A percentile compares a stretch with the other conserved stretches of the same genome.
These are phyloP conservation scores for Quadroppia sp. DNA, from an alignment of 2,888 invertebrate species.

Conservation along the genomic window DNA sequence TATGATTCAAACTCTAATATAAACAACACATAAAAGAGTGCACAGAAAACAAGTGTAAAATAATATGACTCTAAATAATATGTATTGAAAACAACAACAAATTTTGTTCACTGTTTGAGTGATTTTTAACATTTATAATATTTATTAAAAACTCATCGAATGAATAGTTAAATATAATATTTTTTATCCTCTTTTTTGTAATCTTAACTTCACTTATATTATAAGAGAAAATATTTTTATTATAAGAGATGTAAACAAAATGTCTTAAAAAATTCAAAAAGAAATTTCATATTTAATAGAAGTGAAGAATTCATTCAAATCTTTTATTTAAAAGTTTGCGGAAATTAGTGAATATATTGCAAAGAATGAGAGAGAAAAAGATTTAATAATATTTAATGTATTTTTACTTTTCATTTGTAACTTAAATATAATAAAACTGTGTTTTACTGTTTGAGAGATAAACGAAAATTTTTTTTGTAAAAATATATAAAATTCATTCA, in stretches of 20 bases:
- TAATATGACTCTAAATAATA: background rate
- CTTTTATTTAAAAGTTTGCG: background rate
- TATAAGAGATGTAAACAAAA: too few relatives aligned
- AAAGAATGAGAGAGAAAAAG: background rate
- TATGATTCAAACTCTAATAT: background rate
- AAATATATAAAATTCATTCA: background rate
- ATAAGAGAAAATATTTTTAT: too few relatives aligned
- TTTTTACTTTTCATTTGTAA: background rate
- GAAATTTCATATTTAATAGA: background rate
- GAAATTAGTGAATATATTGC: background rate
- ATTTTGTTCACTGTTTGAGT: too few relatives aligned
- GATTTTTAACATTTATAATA: too few relatives aligned
- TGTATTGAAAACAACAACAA: too few relatives aligned
- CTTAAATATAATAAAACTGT: background rate
- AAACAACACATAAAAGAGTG: background rate
- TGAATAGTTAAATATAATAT: background rate
- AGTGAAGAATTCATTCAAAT: background rate
- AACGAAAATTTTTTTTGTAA: too few relatives aligned
- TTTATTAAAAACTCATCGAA: background rate
- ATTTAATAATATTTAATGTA: background rate
- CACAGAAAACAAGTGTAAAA: conserved; percentile 13
- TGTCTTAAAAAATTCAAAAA: background rate
- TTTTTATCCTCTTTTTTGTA: too few relatives aligned
- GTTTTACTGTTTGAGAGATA: too few relatives aligned
- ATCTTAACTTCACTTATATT: too few relatives aligned